Evolutionary conservation across 1,140 invertebrate genomes (phyloP), one percentile per base, ranked within the genome.

Genomic region (Mamestra configurata): DNA sequence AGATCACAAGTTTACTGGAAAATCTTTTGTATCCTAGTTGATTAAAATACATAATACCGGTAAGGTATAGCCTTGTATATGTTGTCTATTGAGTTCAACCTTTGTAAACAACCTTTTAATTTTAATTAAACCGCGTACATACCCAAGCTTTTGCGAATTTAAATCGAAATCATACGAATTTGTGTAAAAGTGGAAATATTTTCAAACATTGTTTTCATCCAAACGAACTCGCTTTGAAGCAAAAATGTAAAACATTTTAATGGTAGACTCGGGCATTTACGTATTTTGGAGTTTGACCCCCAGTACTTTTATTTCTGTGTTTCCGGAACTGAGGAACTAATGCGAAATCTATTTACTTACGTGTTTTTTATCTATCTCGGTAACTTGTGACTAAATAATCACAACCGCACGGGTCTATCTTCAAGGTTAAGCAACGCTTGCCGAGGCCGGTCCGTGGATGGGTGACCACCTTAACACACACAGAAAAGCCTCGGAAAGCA

Each of bases 201-300:
- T 70, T 24, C 22, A 49, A 70, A 49, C 66, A 49, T 70, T 49
- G 66, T 70, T 49, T 70, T 46, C 40, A 49, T 49, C 43, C 27
- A 49, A 70, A 49, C 43, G 22, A 24, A 49, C 27, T 24, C 46
- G 0, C 13, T 68, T 49, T 68, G 18, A 70, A 49, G 6, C 13
- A 27, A 49, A 70, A 27, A 70, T 27, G 40, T 70, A 4, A 18
- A 64, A 37, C 40, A 49, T n/a, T 49, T 70, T 22, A 27, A 70
- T 27, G 40, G 22, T 49, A 70, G 20, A 24, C 10, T 18, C 15
- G 27, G 15, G 66, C 6, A 49, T 49, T 70, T 70, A 11, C 1
- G 18, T 13, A 13, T 13, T 43, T 22, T 66, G 1, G 7, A 43
- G 8, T 66, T 64, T 20, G n/a, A 13, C 4, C 2, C 2, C 7